phyloP scores from a whole-genome alignment of 92 coral and sea anemone species.

The Chrysogorgia sp. region DNA sequence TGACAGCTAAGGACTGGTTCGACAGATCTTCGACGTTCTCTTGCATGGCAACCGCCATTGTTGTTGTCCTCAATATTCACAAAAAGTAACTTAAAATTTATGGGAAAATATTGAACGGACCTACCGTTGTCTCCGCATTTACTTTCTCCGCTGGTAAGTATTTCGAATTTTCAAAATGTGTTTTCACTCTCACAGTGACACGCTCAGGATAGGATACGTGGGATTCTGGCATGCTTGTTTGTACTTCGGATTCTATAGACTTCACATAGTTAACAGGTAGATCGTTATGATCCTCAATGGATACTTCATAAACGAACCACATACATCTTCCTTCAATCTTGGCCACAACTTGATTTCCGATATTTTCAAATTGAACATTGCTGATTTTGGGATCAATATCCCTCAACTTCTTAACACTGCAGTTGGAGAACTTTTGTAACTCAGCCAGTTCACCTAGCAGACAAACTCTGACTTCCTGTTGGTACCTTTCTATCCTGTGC shows the following conservation, averaged over 20 bases:
- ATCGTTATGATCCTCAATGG: not conserved
- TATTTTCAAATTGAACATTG: not conserved
- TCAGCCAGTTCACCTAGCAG: not conserved
- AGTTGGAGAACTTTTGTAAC: not conserved
- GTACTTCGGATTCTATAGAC: conserved; percentile 2
- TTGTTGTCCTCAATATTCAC: too few relatives aligned
- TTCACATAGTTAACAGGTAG: not conserved
- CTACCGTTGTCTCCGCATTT: not conserved
- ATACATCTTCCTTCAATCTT: not conserved
- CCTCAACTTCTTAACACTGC: not conserved
- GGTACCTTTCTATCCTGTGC: conserved; percentile 1
- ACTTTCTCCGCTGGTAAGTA: not conserved
- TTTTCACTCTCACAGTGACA: conserved; percentile 3
- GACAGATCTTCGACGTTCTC: too few relatives aligned
- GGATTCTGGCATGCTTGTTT: not conserved
- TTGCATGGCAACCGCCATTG: too few relatives aligned
- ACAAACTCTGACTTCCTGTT: not conserved
- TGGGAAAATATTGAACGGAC: too few relatives aligned
- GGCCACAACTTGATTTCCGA: conserved; percentile 8
- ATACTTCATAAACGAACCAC: conserved; percentile 14
- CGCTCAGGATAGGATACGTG: not conserved
- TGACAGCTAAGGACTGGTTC: too few relatives aligned
- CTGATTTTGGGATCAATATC: conserved; percentile 2
- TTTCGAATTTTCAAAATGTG: conserved; percentile 13
- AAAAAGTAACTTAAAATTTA: too few relatives aligned